Evolutionary conservation across 2,888 invertebrate genomes (phyloP).

Genomic region (Rhagium mordax): DNA sequence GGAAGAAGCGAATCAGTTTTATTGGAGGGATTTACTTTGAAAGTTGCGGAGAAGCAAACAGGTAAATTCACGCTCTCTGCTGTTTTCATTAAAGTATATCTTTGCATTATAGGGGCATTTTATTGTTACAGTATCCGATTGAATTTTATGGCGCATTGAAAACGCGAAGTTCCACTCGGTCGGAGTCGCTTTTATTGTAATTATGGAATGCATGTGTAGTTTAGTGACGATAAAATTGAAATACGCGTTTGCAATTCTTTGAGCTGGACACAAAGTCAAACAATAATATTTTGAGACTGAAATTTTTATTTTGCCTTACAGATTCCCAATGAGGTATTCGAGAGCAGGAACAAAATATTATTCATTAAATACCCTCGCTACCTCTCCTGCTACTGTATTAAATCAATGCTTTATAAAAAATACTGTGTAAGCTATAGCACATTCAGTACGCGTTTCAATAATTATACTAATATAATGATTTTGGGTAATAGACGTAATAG

Average conservation of each 20-base stretch:
- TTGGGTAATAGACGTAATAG: too few relatives aligned
- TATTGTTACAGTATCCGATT: slow-evolving; percentile 25
- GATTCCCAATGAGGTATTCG: not conserved
- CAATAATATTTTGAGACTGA: not conserved
- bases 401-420: too few relatives aligned
- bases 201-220: not conserved
- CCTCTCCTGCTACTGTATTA: too few relatives aligned
- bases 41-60: slow-evolving; percentile 84
- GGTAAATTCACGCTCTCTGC: slow-evolving; percentile 70
- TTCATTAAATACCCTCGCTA: too few relatives aligned
- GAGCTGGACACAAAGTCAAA: not conserved
- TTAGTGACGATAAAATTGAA: slow-evolving; percentile 2
- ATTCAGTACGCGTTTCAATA: too few relatives aligned
- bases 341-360: too few relatives aligned
- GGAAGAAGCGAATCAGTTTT: slow-evolving; percentile 84
- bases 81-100: slow-evolving; percentile 29
- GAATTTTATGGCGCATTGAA: slow-evolving; percentile 37
- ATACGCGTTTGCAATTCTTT: not conserved
- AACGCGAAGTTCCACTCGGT: slow-evolving; percentile 8
- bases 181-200: slow-evolving; percentile 26
- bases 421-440: too few relatives aligned
- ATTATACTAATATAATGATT: too few relatives aligned
- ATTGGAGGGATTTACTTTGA: slow-evolving; percentile 82
- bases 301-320: not conserved
- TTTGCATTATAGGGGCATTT: slow-evolving; percentile 24